A percentile compares a stretch with the other conserved stretches of the same genome.
phyloP scores from a whole-genome alignment of 1,140 invertebrate species.

The Caenorhabditis briggsae region DNA sequence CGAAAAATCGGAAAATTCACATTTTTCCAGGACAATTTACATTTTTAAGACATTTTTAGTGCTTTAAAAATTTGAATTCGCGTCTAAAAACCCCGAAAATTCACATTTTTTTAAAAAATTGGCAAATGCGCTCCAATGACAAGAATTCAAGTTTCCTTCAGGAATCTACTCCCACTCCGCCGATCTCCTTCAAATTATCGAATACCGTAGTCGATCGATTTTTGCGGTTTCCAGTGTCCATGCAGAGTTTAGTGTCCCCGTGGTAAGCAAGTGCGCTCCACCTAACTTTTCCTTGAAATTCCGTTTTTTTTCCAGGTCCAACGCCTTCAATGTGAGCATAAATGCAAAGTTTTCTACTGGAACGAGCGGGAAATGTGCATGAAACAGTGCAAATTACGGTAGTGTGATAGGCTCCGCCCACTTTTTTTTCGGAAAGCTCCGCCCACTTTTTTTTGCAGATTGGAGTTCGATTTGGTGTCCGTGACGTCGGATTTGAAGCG shows the following conservation, averaged over 20 bases:
- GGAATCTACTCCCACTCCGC: conserved; percentile 49
- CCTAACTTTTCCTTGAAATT: not conserved
- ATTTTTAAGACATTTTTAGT: too few relatives aligned
- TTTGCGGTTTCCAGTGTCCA: conserved; percentile 42
- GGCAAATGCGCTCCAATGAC: not conserved
- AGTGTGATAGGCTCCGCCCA: not conserved
- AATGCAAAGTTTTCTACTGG: conserved; percentile 44
- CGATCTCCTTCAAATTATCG: conserved; percentile 43
- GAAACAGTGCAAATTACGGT: conserved; percentile 37
- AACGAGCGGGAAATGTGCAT: conserved; percentile 30
- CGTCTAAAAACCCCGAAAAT: too few relatives aligned
- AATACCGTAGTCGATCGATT: conserved; percentile 37
- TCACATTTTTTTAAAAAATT: too few relatives aligned
- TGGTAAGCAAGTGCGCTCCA: conserved; percentile 21
- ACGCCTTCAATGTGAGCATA: conserved; percentile 35
- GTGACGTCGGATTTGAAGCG: conserved; percentile 45
- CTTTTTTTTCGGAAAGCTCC: not conserved
- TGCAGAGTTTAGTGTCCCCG: conserved; percentile 34
- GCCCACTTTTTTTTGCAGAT: not conserved
- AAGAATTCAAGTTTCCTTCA: not conserved
- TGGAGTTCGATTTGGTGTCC: conserved; percentile 22
- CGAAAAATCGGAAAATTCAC: too few relatives aligned
- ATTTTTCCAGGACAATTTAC: too few relatives aligned
- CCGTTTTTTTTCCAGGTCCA: conserved; percentile 10
- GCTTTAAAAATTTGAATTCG: too few relatives aligned